Base-by-base conservation (phyloP, 2,113 vertebrate genomes). In the Elachura formosa region DNA sequence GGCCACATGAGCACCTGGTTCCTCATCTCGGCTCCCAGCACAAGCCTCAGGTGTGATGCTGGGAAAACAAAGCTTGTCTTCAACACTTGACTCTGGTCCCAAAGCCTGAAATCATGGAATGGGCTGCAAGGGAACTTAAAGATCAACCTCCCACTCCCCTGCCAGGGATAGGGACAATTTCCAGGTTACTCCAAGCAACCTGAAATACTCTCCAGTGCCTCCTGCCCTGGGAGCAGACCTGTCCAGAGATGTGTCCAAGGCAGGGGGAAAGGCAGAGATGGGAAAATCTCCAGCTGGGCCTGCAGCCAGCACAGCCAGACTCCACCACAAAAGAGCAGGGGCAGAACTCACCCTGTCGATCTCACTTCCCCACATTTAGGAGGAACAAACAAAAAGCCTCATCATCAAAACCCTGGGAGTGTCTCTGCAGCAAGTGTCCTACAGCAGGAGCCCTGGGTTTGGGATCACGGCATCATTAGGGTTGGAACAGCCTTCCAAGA, bases 371-470 rank as follows among this genome's bases (percentile, higher is more conserved):
- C 5, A 10, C 24, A 11, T 64, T 79, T 33, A 54, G 87, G 24
- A 56, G 66, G 80, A 92, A 69, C 77, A 94, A 87, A 84, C 89
- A 94, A 72, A 94, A 91, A 84, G 48, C 76, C 62, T 89, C 89
- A 4, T 79, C 87, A 58, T 36, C 17, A 4, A 87, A 90, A 78
- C 15, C 17, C 72, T 62, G 64, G 59, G 55, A 6, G 61, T 89
- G 94, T 87, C 89, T 67, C 14, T 51, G 68, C 89, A 59, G 84
- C 25, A 5, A 28, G 48, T 2, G 6, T 7, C 5, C 4, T 19
- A 5, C 55, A 19, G 38, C 49, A 56, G 16, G 25, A 61, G 46
- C 54, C 28, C 51, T 5, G 41, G 6, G 5, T 59, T 82, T 6
- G 6, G 83, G 36, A 20, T 33, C 55, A 36, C 69, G 26, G 69